phyloP scores from a whole-genome alignment of 2,797 vertebrate species.

The Pogoniulus pusillus region DNA sequence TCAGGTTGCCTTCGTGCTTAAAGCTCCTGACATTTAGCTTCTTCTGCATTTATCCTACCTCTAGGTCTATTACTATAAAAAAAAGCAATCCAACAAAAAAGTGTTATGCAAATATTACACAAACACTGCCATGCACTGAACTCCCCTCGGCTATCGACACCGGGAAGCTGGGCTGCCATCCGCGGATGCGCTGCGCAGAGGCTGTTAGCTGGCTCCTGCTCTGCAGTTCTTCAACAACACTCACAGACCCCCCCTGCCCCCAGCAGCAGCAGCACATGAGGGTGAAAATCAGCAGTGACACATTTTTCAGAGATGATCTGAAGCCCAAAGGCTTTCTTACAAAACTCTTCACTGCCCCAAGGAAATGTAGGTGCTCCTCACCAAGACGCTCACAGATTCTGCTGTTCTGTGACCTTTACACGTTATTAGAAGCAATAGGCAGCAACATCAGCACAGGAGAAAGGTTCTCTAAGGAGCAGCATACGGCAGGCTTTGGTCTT shows the following conservation, averaged over 20 bases:
- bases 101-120: neutral
- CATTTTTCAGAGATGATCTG: neutral
- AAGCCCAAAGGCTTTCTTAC: neutral
- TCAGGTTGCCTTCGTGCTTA: neutral
- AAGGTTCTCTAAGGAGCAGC: neutral
- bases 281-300: neutral
- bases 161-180: neutral
- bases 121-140: neutral
- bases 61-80: neutral
- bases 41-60: neutral
- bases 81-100: neutral
- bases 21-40: neutral
- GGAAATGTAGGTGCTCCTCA: neutral
- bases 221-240: neutral
- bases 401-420: neutral
- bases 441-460: neutral
- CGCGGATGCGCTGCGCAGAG: rapidly evolving
- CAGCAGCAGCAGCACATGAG: neutral
- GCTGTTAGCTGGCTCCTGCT: neutral
- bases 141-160: neutral
- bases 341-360: neutral
- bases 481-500: neutral
- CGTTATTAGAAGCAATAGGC: neutral
- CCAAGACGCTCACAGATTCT: neutral
- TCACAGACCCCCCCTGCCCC: neutral